Percentiles rank a stretch among this genome's conserved stretches.
Evolutionary conservation across 2,888 invertebrate species (phyloP).

Genomic region (Arge pagana): DNA sequence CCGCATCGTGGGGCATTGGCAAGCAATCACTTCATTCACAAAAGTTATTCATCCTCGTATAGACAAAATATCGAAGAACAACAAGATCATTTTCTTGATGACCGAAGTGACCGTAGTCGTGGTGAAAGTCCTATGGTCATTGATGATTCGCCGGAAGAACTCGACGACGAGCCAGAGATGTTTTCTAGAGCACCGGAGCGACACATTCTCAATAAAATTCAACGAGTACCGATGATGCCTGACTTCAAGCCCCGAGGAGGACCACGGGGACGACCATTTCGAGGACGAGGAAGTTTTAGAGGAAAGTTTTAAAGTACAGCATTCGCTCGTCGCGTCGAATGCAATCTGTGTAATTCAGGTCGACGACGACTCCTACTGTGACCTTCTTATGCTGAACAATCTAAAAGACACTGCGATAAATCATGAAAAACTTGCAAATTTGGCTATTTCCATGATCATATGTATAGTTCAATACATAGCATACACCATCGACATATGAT

Average conservation of each 20-base stretch:
- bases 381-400: no score
- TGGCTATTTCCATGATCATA: no score
- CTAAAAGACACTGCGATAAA: no score
- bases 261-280: conserved; percentile 33
- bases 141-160: conserved; percentile 43
- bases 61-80: conserved; percentile 33
- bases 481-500: no score
- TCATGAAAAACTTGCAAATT: no score
- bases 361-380: no score
- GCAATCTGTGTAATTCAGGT: no score
- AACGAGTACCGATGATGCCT: background rate
- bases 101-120: conserved; percentile 41
- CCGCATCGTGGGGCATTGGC: conserved; percentile 29
- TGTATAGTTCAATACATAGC: no score
- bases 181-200: conserved; percentile 27
- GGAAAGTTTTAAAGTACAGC: conserved; percentile 35
- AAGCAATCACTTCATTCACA: conserved; percentile 36
- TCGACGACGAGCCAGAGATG: conserved; percentile 33
- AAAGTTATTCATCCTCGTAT: conserved; percentile 38
- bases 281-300: conserved; percentile 36
- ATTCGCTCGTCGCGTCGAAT: no score
- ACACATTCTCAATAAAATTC: conserved; percentile 37
- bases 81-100: conserved; percentile 41
- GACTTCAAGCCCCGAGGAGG: conserved; percentile 10
- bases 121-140: conserved; percentile 45